Evolutionary conservation across 2,797 vertebrate species (phyloP).

Genomic region (Streptopelia turtur): DNA sequence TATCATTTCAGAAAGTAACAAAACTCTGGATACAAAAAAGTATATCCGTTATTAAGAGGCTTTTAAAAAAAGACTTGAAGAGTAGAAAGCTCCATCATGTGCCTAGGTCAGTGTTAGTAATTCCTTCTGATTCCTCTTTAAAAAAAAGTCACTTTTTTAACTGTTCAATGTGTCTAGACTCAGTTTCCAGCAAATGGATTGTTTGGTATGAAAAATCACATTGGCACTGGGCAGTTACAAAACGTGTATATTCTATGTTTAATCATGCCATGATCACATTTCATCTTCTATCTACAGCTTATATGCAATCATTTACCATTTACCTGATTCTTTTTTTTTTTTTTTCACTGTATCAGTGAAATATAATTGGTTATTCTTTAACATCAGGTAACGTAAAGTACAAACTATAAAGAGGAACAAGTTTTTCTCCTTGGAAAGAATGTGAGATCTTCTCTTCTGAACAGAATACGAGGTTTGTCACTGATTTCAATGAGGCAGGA

Average conservation of each 20-base stretch:
- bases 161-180: not conserved
- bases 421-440: not conserved
- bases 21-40: not conserved
- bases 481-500: not conserved
- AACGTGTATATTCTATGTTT: not conserved
- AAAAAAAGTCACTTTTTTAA: not conserved
- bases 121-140: not conserved
- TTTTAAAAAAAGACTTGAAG: not conserved
- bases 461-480: not conserved
- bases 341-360: not conserved
- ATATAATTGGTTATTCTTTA: not conserved
- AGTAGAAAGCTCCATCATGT: not conserved
- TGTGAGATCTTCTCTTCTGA: not conserved
- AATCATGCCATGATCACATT: not conserved
- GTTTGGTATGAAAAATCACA: not conserved
- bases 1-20: not conserved
- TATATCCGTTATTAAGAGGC: not conserved
- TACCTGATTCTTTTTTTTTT: not conserved
- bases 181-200: not conserved
- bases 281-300: not conserved
- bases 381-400: not conserved
- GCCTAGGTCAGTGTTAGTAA: not conserved
- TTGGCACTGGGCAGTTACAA: not conserved
- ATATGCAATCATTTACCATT: not conserved
- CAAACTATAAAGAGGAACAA: not conserved